Conservation (phyloP, 1,140 invertebrate genomes). For the Drosophila sturtevanti region DNA sequence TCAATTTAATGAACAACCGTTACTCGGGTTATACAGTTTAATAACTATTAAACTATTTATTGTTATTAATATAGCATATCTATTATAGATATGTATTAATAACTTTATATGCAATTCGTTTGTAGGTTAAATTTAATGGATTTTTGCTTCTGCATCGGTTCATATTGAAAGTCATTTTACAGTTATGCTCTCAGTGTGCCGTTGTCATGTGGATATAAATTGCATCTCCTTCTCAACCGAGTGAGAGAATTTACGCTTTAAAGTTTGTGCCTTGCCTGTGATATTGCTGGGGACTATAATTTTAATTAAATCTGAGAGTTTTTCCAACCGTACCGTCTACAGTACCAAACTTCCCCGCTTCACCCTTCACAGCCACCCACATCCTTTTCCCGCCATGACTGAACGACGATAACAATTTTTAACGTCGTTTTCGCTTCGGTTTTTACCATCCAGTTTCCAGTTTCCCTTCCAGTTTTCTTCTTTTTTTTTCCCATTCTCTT, state of each 20-base stretch:
- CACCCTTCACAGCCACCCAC: not conserved
- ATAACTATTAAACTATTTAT: too few relatives aligned
- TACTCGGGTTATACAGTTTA: too few relatives aligned
- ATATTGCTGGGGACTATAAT: constrained; percentile 72
- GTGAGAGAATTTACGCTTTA: constrained; percentile 63
- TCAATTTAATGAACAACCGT: too few relatives aligned
- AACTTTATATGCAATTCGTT: too few relatives aligned
- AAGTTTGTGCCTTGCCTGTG: constrained; percentile 59
- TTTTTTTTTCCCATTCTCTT: not conserved
- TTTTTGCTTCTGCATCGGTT: not conserved
- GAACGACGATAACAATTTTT: constrained; percentile 62
- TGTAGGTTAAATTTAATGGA: not conserved
- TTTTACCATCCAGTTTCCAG: constrained; percentile 1
- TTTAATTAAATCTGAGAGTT: constrained; percentile 74
- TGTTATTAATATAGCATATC: too few relatives aligned
- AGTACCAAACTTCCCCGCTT: not conserved
- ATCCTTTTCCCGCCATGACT: not conserved
- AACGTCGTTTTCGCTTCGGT: constrained; percentile 61
- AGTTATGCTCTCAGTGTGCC: constrained; percentile 47
- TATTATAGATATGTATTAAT: too few relatives aligned
- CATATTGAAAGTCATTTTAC: not conserved
- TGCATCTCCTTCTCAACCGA: constrained; percentile 26
- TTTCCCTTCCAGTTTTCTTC: not conserved
- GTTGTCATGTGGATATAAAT: constrained; percentile 59
- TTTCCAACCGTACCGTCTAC: constrained; percentile 11